Base-by-base conservation (phyloP, 2,113 vertebrate genomes). In the Suncus etruscus region DNA sequence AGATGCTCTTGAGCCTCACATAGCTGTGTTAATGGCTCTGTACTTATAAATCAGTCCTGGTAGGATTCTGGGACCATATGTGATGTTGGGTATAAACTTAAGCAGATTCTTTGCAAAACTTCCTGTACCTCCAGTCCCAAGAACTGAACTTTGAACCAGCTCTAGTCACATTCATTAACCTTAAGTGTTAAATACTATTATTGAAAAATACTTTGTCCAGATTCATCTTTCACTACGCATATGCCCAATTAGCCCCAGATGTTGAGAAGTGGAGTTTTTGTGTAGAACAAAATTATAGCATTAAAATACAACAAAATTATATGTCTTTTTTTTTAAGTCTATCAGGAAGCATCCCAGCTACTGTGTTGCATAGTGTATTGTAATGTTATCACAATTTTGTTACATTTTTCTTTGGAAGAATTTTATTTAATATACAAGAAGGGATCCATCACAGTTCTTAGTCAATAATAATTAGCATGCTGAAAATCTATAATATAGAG, bases 161-260 rank as follows among this genome's bases (percentile, higher is more conserved):
- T 32, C 65, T 76, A 0, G 73, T 68, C 66, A 61, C 54, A 20
- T 14, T 66, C 20, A 63, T 8, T 50, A 61, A 48, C 31, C 61
- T 0, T 24, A 6, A 4, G 0, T 31, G 10, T 1, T 39, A 11
- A 25, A 45, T 3, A 0, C 27, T 61, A 0, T 20, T n/a, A 7
- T 29, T 39, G 5, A 39, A 77, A 39, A 77, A 80, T 39, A 31
- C 39, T 77, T 75, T 68, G 20, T 82, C 65, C 12, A 1, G 8
- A n/a, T 66, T 72, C 39, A 14, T 12, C 20, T 24, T 69, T 51
- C 10, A 29, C 18, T 25, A 11, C 1, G 14, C 63, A 3, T 6
- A 0, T 48, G 16, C 12, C 72, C 16, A 20, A n/a, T 32, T 47
- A 24, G 12, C 10, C 61, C 65, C 18, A 61, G 18, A 61, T 39